Evolutionary conservation across 1,140 invertebrate species (phyloP), one percentile per base, ranked within the genome.

Genomic region (Parasteatoda tepidariorum): DNA sequence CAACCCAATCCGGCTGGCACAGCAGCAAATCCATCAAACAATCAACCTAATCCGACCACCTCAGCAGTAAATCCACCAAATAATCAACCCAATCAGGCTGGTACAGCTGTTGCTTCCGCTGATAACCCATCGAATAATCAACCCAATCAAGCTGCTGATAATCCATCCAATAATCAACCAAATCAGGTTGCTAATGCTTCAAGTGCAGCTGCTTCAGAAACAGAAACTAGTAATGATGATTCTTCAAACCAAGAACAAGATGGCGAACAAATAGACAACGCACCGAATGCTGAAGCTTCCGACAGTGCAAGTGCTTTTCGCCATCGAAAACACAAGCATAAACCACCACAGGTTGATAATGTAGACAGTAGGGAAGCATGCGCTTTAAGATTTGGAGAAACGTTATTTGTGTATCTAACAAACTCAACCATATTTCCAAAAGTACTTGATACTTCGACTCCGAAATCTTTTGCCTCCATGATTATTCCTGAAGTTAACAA

Each of bases 351-450:
- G 38, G 9, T 13, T 13, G 38, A 48, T n/a, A 59, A 4, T n/a
- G 30, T 33, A n/a, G 18, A 31, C 6, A 11, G 18, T n/a, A 2
- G 6, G 15, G 61, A 74, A 28, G 30, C 54, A 5, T 74, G 71
- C n/a, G 71, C 71, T 0, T 13, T 74, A 9, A 55, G 41, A 74
- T 74, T 74, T 38, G 71, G 18, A 6, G 71, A 74, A 30, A 30
- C 30, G 6, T 24, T 38, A 5, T 74, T 61, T 61, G 31, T 74
- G 15, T n/a, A 74, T 7, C 9, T 74, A 15, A 24, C 33, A 24
- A n/a, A 74, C 18, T 7, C 30, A 22, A 24, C 57, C 41, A 7
- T 2, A 62, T 74, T 74, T 34, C 1, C 2, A 1, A 34, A n/a
- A 2, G 31, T 61, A 24, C 61, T 74, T 5, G 33, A 26, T 6